Conservation (phyloP, 2,797 vertebrate genomes). For the Pantherophis vulpinus region DNA sequence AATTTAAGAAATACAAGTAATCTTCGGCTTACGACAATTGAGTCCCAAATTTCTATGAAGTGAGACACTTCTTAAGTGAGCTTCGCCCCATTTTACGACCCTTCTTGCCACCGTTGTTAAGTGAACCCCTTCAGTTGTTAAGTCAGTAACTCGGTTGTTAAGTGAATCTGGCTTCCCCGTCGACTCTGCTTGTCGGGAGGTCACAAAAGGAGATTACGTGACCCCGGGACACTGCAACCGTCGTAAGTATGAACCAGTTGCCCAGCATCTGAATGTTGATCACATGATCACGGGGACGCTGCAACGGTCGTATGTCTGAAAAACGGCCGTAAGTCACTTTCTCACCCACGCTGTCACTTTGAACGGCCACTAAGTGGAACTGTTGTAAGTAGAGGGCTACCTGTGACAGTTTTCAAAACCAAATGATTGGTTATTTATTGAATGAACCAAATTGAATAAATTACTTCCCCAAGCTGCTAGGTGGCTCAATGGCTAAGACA, state of each 20-base stretch:
- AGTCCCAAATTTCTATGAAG: background rate
- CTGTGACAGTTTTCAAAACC: background rate
- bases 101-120: too few species aligned
- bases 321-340: background rate
- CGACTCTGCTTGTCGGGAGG: background rate
- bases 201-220: background rate
- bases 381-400: background rate
- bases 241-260: background rate
- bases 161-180: background rate
- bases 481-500: too few species aligned
- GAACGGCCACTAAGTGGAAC: background rate
- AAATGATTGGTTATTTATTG: too few species aligned
- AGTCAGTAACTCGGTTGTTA: background rate
- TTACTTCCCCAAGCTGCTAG: background rate
- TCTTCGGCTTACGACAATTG: accelerated
- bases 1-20: background rate
- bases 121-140: background rate
- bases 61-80: too few species aligned
- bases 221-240: background rate
- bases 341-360: background rate
- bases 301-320: background rate
- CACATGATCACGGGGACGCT: background rate
- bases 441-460: background rate
- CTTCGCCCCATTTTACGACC: background rate
- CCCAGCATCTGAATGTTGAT: background rate